These are phyloP conservation scores for Siphlonurus alternatus DNA, from an alignment of 2,888 invertebrate species.

Conservation along the genomic window DNA sequence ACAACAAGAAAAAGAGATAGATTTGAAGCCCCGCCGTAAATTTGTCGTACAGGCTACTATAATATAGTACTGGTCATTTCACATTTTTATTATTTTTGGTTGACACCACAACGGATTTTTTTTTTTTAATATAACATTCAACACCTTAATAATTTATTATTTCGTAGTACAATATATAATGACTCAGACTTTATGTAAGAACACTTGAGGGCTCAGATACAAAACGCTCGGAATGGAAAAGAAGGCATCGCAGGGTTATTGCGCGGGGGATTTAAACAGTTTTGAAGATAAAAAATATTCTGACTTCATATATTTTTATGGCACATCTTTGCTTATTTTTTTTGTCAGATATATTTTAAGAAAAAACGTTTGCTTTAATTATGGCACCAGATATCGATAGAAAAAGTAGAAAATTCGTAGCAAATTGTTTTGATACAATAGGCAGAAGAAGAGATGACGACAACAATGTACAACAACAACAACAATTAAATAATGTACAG, in stretches of 20 bases:
- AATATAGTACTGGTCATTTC: neutral
- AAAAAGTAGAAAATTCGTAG: constrained; percentile 4
- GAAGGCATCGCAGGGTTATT: neutral
- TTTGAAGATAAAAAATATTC: no score
- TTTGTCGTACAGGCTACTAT: neutral
- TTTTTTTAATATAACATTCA: neutral
- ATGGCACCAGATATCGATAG: neutral
- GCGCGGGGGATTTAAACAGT: neutral
- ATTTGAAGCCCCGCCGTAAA: neutral
- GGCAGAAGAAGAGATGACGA: neutral
- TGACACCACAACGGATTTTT: neutral
- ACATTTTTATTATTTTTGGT: neutral
- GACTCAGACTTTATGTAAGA: neutral
- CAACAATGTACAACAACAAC: no score
- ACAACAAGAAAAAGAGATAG: neutral
- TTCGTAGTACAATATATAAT: neutral
- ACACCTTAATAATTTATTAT: neutral
- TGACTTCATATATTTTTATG: neutral
- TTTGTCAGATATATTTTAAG: neutral
- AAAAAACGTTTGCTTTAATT: neutral
- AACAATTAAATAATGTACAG: no score
- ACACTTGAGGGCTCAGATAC: neutral
- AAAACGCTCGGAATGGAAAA: neutral
- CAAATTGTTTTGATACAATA: neutral
- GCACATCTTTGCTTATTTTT: neutral